Evolutionary conservation across 2,797 vertebrate species (phyloP).

Genomic region (Fistularia tabacaria): DNA sequence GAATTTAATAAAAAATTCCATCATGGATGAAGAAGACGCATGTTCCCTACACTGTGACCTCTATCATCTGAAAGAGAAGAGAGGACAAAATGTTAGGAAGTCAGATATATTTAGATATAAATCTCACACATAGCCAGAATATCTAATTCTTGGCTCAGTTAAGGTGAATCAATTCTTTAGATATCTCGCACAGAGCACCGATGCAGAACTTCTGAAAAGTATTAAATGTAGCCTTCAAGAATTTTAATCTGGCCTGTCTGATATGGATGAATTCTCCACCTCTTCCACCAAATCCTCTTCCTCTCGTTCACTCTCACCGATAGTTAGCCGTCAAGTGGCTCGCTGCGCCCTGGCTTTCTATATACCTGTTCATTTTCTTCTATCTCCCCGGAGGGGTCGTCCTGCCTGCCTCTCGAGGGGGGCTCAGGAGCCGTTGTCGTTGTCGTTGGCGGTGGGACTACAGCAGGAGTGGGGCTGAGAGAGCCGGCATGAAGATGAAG

Average conservation of each 20-base stretch:
- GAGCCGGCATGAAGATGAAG: no score
- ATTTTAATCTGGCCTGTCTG: no score
- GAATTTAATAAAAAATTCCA: constrained; percentile 1
- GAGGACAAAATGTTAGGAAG: not conserved
- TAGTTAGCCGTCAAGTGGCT: not conserved
- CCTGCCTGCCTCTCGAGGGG: constrained; percentile 4
- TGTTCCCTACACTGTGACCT: constrained; percentile 25
- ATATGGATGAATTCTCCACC: no score
- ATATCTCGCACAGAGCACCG: no score
- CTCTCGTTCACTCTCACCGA: no score
- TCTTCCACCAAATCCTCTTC: no score
- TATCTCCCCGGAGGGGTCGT: not conserved
- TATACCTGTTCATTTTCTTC: constrained; percentile 42
- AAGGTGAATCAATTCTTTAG: no score
- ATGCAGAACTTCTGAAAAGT: no score
- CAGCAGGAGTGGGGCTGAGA: constrained; percentile 26
- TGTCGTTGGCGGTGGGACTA: constrained; percentile 8
- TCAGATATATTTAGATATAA: not conserved
- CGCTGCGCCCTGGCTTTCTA: not conserved
- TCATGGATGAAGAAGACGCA: not conserved
- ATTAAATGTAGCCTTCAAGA: no score
- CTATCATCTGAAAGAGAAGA: constrained; percentile 40
- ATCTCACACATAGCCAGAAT: no score
- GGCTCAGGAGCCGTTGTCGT: not conserved
- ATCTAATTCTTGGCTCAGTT: no score